Conservation (phyloP, 2,113 vertebrate species). For the Morone chrysops region DNA sequence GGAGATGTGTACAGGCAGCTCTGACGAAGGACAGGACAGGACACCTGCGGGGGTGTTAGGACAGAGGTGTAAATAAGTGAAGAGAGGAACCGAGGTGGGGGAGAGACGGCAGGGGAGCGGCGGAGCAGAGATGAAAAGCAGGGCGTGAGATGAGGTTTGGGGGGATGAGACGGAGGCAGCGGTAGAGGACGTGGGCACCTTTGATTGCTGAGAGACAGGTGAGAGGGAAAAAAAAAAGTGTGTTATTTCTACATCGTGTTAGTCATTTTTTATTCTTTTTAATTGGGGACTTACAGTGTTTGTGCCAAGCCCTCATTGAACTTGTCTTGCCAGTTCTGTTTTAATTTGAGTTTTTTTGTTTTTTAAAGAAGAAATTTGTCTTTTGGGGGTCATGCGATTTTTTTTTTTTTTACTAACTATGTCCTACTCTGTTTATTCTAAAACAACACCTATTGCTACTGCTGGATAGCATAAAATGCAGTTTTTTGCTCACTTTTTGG, state of each 20-base stretch:
- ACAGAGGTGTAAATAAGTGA: constrained; percentile 71
- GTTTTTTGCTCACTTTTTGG: too few relatives aligned
- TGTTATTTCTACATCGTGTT: background rate
- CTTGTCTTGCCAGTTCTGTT: background rate
- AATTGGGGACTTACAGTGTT: background rate
- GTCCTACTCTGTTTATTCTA: background rate
- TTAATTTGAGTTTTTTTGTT: background rate
- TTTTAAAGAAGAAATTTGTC: background rate
- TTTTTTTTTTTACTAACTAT: background rate
- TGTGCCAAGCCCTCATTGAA: background rate
- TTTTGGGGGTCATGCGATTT: background rate
- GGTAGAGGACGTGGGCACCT: constrained; percentile 19
- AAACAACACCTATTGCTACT: background rate
- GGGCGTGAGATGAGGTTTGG: constrained; percentile 18
- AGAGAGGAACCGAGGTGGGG: constrained; percentile 32
- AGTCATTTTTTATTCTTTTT: constrained; percentile 20
- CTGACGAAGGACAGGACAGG: constrained; percentile 33
- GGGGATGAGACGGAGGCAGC: background rate
- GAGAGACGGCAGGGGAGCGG: constrained; percentile 30
- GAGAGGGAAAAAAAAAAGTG: background rate
- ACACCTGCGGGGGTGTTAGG: constrained; percentile 40
- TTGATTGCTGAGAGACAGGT: constrained; percentile 45
- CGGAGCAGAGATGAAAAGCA: constrained; percentile 55
- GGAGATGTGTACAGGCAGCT: background rate
- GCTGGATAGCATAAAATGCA: too few relatives aligned